Percentiles rank a stretch among this genome's conserved stretches.
phyloP scores from a whole-genome alignment of 2,113 vertebrate species.

The Solea senegalensis region DNA sequence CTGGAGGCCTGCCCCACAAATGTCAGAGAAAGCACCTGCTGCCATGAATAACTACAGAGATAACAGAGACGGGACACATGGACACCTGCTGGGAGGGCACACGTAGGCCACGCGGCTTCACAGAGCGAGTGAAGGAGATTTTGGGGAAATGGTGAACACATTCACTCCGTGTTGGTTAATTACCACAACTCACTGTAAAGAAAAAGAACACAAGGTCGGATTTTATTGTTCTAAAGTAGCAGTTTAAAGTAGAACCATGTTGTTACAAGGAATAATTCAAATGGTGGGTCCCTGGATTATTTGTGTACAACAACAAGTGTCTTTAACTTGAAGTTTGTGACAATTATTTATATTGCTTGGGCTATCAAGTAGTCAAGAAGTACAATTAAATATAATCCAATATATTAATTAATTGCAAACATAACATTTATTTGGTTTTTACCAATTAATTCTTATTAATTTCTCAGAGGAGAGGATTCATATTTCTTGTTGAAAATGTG shows the following conservation, averaged over 20 bases:
- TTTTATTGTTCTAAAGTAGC: neutral
- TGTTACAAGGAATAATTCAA: too few species aligned
- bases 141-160: constrained; percentile 33
- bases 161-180: constrained; percentile 48
- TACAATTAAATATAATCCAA: constrained; percentile 18
- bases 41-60: constrained; percentile 70
- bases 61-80: constrained; percentile 65
- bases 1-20: constrained; percentile 72
- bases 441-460: constrained; percentile 25
- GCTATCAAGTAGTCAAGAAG: neutral
- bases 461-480: constrained; percentile 24
- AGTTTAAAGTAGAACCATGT: neutral
- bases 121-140: constrained; percentile 46
- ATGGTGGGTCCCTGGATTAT: neutral
- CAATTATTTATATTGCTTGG: constrained; percentile 13
- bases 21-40: constrained; percentile 75
- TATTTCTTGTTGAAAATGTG: constrained; percentile 3
- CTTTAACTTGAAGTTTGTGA: constrained; percentile 5
- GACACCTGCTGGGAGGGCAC: constrained; percentile 69
- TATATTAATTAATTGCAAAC: constrained; percentile 39
- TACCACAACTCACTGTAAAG: constrained; percentile 38
- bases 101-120: constrained; percentile 43
- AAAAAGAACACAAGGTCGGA: neutral
- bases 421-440: constrained; percentile 31
- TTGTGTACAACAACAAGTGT: neutral